phyloP scores from a whole-genome alignment of 2,888 invertebrate species.

The Axea sp. region DNA sequence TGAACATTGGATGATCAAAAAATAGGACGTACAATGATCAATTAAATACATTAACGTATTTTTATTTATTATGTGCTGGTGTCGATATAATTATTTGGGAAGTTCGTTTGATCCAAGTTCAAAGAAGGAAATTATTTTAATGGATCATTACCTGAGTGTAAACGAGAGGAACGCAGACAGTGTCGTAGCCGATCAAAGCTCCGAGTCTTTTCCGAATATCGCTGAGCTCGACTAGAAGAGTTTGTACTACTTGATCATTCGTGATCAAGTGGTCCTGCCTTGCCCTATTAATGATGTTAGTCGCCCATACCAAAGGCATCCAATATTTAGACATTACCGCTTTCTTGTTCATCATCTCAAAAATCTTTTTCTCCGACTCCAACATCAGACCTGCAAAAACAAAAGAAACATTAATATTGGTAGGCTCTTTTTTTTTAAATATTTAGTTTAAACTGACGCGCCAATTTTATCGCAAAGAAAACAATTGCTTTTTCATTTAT shows the following conservation, averaged over 20 bases:
- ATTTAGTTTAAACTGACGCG: not conserved
- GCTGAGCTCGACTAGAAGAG: constrained; percentile 92
- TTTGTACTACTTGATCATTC: constrained; percentile 95
- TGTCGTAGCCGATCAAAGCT: constrained; percentile 93
- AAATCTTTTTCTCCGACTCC: constrained; percentile 94
- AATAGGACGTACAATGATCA: too few species aligned
- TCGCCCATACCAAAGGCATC: constrained; percentile 97
- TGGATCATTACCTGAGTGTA: constrained; percentile 89
- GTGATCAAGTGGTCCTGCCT: constrained; percentile 90
- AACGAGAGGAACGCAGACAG: constrained; percentile 94
- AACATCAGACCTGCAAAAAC: constrained; percentile 88
- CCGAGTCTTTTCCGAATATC: constrained; percentile 92
- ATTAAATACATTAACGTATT: too few species aligned
- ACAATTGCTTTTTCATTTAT: constrained; percentile 8
- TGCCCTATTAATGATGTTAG: constrained; percentile 93
- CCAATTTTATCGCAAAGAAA: constrained; percentile 3
- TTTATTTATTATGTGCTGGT: too few species aligned
- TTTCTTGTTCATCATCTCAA: constrained; percentile 93
- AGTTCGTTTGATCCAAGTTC: constrained; percentile 2
- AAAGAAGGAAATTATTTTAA: constrained; percentile 17
- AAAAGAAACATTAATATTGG: not conserved
- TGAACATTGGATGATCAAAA: too few species aligned
- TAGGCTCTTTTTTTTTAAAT: too few species aligned
- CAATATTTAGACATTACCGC: constrained; percentile 95
- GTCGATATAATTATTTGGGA: constrained; percentile 2